phyloP scores from a whole-genome alignment of 2,113 vertebrate species.

The Oryzias javanicus region DNA sequence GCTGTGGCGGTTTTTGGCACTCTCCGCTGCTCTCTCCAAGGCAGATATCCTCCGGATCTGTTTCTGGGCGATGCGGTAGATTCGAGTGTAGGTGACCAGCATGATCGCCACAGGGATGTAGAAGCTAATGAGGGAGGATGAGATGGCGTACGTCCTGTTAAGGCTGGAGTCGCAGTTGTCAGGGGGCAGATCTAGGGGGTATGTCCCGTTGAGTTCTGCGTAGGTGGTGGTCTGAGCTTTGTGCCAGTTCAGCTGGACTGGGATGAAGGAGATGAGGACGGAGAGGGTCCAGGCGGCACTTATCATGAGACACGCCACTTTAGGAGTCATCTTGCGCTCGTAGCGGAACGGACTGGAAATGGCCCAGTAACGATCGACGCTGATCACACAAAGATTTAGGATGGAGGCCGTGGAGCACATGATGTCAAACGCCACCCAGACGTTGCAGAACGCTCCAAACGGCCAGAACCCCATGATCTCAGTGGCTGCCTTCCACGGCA shows the following conservation, averaged over 20 bases:
- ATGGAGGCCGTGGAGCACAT: conserved; percentile 99
- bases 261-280: conserved; percentile 94
- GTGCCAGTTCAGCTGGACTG: conserved; percentile 97
- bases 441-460: conserved; percentile 93
- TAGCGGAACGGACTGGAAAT: conserved; percentile 97
- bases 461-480: conserved; percentile 97
- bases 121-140: conserved; percentile 96
- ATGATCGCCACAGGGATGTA: conserved; percentile 98
- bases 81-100: conserved; percentile 97
- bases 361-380: conserved; percentile 97
- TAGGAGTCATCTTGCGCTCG: conserved; percentile 98
- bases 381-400: conserved; percentile 96
- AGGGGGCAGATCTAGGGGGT: conserved; percentile 64
- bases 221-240: conserved; percentile 83
- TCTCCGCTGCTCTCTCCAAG: conserved; percentile 93
- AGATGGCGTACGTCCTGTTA: conserved; percentile 97
- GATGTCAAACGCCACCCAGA: conserved; percentile 99
- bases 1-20: conserved; percentile 93
- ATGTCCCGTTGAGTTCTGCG: conserved; percentile 80
- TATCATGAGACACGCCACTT: conserved; percentile 93
- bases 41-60: conserved; percentile 96
- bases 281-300: conserved; percentile 94
- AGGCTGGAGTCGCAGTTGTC: conserved; percentile 96
- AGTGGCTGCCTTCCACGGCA: conserved; percentile 97
- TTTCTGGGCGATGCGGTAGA: conserved; percentile 96